Percentiles rank a stretch among this genome's conserved stretches.
phyloP scores from a whole-genome alignment of 2,888 invertebrate species.

The Aphidius colemani region DNA sequence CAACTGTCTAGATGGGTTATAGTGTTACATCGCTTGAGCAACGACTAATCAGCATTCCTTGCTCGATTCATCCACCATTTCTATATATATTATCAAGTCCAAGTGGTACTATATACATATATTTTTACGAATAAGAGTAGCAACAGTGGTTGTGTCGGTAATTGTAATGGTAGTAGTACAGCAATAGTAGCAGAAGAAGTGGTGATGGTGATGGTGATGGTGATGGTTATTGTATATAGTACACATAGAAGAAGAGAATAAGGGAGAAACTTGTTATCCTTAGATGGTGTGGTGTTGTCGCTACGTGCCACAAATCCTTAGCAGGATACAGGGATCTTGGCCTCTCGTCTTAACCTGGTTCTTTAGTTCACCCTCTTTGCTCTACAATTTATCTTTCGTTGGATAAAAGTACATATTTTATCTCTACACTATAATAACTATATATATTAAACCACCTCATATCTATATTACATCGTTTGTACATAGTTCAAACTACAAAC shows the following conservation, averaged over 20 bases:
- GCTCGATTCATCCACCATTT: constrained; percentile 36
- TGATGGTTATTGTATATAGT: constrained; percentile 30
- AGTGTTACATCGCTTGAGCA: constrained; percentile 57
- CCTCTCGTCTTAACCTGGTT: constrained; percentile 43
- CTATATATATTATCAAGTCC: no score
- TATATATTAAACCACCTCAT: no score
- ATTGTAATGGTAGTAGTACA: neutral
- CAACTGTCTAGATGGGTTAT: constrained; percentile 51
- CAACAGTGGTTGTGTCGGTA: constrained; percentile 5
- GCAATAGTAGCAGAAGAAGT: no score
- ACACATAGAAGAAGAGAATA: constrained; percentile 25
- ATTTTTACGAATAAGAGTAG: no score
- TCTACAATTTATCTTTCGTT: constrained; percentile 12
- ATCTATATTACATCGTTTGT: no score
- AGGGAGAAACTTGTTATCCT: constrained; percentile 39
- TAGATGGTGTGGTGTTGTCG: constrained; percentile 47
- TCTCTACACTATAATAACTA: constrained; percentile 3
- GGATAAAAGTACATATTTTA: constrained; percentile 7
- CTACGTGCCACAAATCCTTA: constrained; percentile 58
- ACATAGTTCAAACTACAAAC: no score
- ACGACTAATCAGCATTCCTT: constrained; percentile 60
- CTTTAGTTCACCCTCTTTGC: constrained; percentile 31
- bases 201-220: neutral
- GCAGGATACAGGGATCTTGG: constrained; percentile 50
- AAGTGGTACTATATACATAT: no score